Evolutionary conservation across 2,888 invertebrate species (phyloP).

Genomic region (Orthosia incerta): DNA sequence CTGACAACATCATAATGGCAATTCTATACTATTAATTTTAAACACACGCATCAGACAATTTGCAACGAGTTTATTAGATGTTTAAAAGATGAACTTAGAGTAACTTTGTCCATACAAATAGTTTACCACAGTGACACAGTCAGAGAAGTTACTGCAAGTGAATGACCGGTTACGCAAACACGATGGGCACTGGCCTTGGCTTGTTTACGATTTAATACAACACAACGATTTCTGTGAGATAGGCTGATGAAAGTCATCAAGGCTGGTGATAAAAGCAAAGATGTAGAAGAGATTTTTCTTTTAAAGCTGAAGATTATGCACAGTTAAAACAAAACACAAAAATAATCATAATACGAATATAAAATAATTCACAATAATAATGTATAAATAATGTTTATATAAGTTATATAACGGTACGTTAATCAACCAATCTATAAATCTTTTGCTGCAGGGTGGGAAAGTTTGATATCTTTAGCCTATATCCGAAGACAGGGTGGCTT

Average conservation of each 20-base stretch:
- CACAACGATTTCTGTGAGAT: conserved; percentile 37
- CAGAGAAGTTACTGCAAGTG: conserved; percentile 52
- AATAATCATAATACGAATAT: too few species aligned
- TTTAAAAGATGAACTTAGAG: conserved; percentile 53
- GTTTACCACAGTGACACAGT: conserved; percentile 57
- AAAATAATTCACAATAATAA: too few species aligned
- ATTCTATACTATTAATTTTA: conserved; percentile 4
- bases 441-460: conserved; percentile 27
- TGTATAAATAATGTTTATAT: too few species aligned
- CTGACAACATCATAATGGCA: neutral
- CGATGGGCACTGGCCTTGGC: conserved; percentile 64
- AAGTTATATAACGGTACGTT: neutral
- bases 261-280: neutral
- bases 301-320: neutral
- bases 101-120: conserved; percentile 56
- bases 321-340: neutral
- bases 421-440: conserved; percentile 14
- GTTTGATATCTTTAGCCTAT: too few species aligned
- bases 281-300: neutral
- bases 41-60: neutral
- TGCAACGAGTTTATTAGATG: conserved; percentile 44
- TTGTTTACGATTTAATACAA: conserved; percentile 55
- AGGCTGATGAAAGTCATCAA: conserved; percentile 27
- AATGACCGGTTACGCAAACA: conserved; percentile 69
- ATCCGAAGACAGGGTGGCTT: too few species aligned